Evolutionary conservation across 2,888 invertebrate species (phyloP), one percentile per base, ranked within the genome.

Genomic region (Cylloceria caligata): DNA sequence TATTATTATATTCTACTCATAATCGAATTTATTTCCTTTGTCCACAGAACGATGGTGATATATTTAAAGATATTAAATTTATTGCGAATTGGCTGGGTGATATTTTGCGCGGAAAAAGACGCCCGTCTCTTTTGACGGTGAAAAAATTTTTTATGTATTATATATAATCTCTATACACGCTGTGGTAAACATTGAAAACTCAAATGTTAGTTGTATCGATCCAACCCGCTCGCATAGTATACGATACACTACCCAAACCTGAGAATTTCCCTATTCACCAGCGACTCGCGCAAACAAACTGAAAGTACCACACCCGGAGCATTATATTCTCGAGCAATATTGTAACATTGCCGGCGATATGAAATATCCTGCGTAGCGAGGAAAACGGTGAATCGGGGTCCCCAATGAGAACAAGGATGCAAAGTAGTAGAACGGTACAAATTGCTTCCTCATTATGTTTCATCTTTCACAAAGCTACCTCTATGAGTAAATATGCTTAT

Each of bases 131-230:
- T 47, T 27, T 11, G 7, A n/a, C 42, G 5, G 11, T n/a, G 27
- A 49, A 45, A 80, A 80, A 39, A 5, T 21, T 42, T 60, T 74
- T 11, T 9, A 69, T 77, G 47, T 64, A 65, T 81, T 81, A 65
- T 65, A 27, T 57, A 80, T 57, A 45, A 65, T 24, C 24, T 39
- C 13, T n/a, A 27, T 57, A 55, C 65, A 36, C 47, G 34, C 6
- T 19, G 16, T 34, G 19, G 67, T 16, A 67, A 55, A 68, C 36
- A 68, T 49, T 62, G 73, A 36, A 42, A 73, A 62, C 21, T 76
- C 76, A 73, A 81, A 72, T 77, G 81, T 77, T 73, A 49, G 62
- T 55, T n/a, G 34, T 76, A 81, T 76, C 76, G 81, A 81, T 72
- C 62, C 9, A 45, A 49, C 67, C 19, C 21, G 19, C 27, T 52